Evolutionary conservation across 2,797 vertebrate genomes (phyloP).

Genomic region (Mallotus villosus): DNA sequence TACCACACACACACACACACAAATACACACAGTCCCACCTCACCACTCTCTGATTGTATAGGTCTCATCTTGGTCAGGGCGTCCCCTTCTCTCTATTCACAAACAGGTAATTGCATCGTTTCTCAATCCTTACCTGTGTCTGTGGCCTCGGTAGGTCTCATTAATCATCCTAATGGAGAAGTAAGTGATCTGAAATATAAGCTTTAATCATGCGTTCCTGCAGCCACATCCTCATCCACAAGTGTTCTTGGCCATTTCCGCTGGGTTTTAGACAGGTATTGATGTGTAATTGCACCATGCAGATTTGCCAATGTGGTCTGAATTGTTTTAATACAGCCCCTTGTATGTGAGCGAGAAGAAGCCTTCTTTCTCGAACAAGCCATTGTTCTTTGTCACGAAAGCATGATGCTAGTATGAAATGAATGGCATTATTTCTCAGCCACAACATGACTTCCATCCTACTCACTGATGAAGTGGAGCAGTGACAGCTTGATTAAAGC

Average conservation of each 20-base stretch:
- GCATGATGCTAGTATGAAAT: neutral
- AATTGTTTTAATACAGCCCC: neutral
- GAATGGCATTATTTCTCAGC: neutral
- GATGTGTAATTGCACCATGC: neutral
- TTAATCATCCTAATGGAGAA: conserved; percentile 72
- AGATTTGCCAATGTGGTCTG: neutral
- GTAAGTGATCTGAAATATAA: conserved; percentile 73
- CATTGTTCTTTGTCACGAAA: neutral
- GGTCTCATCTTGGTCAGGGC: conserved; percentile 49
- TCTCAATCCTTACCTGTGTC: conserved; percentile 67
- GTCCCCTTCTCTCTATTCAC: conserved; percentile 68
- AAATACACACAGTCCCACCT: conserved; percentile 1
- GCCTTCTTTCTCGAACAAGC: too few relatives aligned
- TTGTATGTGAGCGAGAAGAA: neutral
- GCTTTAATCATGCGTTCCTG: conserved; percentile 69
- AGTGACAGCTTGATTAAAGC: neutral
- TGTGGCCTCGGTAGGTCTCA: conserved; percentile 52
- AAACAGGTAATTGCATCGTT: conserved; percentile 75
- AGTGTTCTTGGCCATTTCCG: neutral
- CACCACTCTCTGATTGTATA: conserved; percentile 2
- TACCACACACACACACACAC: neutral
- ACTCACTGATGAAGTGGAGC: too few relatives aligned
- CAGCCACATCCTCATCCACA: conserved; percentile 20
- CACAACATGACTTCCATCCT: neutral
- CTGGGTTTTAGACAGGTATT: neutral